phyloP scores from a whole-genome alignment of 2,113 vertebrate species.

The Carassius auratus region DNA sequence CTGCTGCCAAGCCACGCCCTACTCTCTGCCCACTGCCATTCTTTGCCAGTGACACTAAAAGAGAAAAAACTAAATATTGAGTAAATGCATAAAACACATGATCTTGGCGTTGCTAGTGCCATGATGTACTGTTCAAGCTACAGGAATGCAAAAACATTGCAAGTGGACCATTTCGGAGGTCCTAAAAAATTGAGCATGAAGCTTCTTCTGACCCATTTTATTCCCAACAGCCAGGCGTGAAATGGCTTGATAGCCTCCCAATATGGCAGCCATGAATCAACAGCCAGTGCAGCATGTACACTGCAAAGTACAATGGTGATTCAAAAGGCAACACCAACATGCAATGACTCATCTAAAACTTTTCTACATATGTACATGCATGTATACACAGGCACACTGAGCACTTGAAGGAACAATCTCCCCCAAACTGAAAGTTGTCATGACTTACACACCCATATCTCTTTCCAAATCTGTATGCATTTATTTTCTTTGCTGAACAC shows the following conservation, averaged over 20 bases:
- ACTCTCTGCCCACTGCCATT: slow-evolving; percentile 66
- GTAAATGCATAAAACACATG: background rate
- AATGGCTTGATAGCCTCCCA: background rate
- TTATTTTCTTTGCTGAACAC: background rate
- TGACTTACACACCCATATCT: background rate
- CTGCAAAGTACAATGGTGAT: background rate
- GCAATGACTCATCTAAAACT: background rate
- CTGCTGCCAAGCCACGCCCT: slow-evolving; percentile 70
- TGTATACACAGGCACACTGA: background rate
- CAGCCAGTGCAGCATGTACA: background rate
- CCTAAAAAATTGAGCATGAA: background rate
- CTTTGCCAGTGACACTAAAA: slow-evolving; percentile 50
- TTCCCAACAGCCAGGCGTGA: background rate
- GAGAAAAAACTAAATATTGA: background rate
- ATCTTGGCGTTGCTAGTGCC: too few species aligned
- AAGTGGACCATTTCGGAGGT: background rate
- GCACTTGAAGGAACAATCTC: background rate
- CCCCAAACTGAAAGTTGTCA: background rate
- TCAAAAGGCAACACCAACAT: slow-evolving; percentile 6
- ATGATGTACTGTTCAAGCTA: too few species aligned
- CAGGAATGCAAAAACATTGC: too few species aligned
- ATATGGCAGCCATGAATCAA: slow-evolving; percentile 1
- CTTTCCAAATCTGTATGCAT: background rate
- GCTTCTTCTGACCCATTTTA: background rate
- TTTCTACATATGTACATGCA: slow-evolving; percentile 11